Evolutionary conservation across 2,888 invertebrate genomes (phyloP), one percentile per base, ranked within the genome.

Genomic region (Ligdia adustata): DNA sequence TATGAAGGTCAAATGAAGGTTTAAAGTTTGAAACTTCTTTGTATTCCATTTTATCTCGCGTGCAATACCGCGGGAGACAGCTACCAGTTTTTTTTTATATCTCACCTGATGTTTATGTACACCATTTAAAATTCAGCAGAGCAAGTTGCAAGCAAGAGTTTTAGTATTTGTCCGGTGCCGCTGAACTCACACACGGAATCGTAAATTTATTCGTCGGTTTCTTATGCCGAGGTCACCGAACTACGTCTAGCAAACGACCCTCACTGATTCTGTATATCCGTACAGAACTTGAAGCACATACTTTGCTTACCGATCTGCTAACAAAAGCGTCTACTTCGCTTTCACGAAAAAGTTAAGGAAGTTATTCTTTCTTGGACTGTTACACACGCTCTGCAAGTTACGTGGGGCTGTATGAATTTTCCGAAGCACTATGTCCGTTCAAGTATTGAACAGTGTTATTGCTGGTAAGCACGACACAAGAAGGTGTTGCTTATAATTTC

Each of bases 401-500:
- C 31, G 53, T 57, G 55, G 54, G 68, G 64, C 60, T 59, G 60
- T 61, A 58, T 57, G 55, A 64, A 66, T 69, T 67, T 69, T 60
- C 16, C 47, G 57, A 64, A 61, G 50, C 60, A 65, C 56, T 55
- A 64, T 63, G 70, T 73, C 74, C 71, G 73, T 58, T 68, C 69
- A 64, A 59, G 69, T 65, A 72, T 65, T 66, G 69, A 69, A 54
- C 52, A 31, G 62, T 72, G 82, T 87, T 88, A 90, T 85, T 85
- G 87, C 86, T 67, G 45, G 57, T 58, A 69, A 72, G 69, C 89
- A 90, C 88, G 89, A 60, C 74, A 89, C 69, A 66, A 79, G 82
- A 73, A 87, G 86, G 89, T 88, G 86, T 88, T 86, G 82, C 83
- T 89, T 86, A 87, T 89, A 90, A 90, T 88, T 90, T 89, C 59